These are phyloP conservation scores for Salarias fasciatus DNA, from an alignment of 2,797 vertebrate genomes.

Conservation along the genomic window DNA sequence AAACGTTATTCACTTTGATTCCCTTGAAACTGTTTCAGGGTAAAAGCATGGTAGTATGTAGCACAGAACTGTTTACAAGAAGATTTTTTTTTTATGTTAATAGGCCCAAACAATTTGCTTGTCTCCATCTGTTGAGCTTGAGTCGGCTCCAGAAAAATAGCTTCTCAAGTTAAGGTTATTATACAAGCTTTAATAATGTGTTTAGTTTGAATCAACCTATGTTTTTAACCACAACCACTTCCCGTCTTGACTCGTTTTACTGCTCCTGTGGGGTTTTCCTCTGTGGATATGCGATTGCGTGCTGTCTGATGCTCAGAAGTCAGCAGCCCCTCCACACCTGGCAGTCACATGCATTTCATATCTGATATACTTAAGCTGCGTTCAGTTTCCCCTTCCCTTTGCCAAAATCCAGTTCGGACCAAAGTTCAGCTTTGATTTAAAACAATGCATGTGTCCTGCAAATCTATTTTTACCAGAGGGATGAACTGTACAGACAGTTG, in stretches of 20 bases:
- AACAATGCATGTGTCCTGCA: constrained; percentile 16
- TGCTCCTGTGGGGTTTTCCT: constrained; percentile 8
- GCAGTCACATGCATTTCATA: constrained; percentile 28
- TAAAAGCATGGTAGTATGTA: no score
- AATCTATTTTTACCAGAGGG: constrained; percentile 9
- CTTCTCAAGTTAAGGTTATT: neutral
- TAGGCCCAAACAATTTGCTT: no score
- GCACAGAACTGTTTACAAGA: no score
- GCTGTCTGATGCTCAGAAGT: constrained; percentile 12
- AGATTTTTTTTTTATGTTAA: no score
- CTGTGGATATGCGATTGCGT: constrained; percentile 21
- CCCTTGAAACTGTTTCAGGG: no score
- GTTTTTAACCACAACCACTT: constrained; percentile 41
- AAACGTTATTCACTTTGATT: no score
- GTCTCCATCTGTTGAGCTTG: neutral
- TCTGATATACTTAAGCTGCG: constrained; percentile 23
- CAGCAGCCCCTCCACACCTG: constrained; percentile 31
- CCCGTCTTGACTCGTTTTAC: constrained; percentile 44
- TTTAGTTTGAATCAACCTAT: constrained; percentile 11
- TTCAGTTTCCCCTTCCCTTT: constrained; percentile 21
- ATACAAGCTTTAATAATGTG: constrained; percentile 21
- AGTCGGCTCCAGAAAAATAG: neutral
- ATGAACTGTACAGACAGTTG: neutral
- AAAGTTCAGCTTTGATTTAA: constrained; percentile 15
- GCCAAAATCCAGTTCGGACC: constrained; percentile 15